Evolutionary conservation across 2,113 vertebrate genomes (phyloP), one percentile per base, ranked within the genome.

Genomic region (Corydoras maculifer): DNA sequence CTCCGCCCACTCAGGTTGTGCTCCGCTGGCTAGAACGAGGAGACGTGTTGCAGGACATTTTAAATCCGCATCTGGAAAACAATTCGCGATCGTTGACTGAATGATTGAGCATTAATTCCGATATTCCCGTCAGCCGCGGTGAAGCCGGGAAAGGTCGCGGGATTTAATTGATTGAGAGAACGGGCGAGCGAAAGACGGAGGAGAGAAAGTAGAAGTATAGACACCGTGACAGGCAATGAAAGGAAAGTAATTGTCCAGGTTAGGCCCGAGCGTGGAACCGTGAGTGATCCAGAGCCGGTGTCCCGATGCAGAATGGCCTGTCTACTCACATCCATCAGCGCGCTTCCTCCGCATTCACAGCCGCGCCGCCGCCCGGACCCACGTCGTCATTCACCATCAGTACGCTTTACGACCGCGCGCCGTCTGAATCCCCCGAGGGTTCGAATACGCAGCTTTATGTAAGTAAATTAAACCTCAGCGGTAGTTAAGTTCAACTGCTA

Each of bases 161-260:
- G 11, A 12, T 25, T 43, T 5, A 48, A 35, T 32, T 55, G 65
- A 57, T 18, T 7, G 4, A 35, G 15, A 43, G n/a, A 10, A 54
- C 9, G 14, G 13, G 12, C 54, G 14, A 57, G 54, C 12, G 54
- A 57, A 57, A 7, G 54, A 57, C 10, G 12, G 35, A 43, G 35
- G 85, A 84, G 81, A 81, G 32, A 49, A 66, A 72, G 29, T 43
- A 35, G 49, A 65, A 29, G 43, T 13, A 69, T 25, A 49, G n/a
- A 48, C 25, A 86, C 89, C 87, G 83, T 88, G 84, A 87, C 12
- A 85, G 87, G 85, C 85, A 90, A 91, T 86, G 88, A 91, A 89
- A 89, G 90, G 89, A 93, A 93, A 92, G 89, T 87, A 89, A 90
- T 91, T 88, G 82, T 89, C 87, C 83, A 88, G 86, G 89, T 90